Percentiles rank a stretch among this genome's conserved stretches.
These are phyloP conservation scores for Mylabris phalerata DNA, from an alignment of 1,140 invertebrate species.

Conservation along the genomic window DNA sequence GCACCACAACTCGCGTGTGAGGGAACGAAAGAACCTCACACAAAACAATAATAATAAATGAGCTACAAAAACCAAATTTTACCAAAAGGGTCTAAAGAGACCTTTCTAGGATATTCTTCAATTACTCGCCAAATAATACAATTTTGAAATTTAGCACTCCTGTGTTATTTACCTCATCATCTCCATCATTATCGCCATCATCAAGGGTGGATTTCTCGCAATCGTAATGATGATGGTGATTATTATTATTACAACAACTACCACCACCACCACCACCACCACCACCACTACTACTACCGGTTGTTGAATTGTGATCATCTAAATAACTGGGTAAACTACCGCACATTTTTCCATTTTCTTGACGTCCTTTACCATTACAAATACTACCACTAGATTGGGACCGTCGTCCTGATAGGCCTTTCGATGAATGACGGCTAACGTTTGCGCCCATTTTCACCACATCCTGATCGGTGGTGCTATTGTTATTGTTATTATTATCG, in stretches of 20 bases:
- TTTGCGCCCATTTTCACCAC: slow-evolving; percentile 59
- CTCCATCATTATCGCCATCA: slow-evolving; percentile 43
- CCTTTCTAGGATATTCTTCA: no score
- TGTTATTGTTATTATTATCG: neutral
- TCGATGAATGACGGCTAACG: slow-evolving; percentile 62
- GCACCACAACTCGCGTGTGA: no score
- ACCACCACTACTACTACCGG: slow-evolving; percentile 41
- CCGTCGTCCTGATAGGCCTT: slow-evolving; percentile 58
- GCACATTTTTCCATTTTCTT: slow-evolving; percentile 43
- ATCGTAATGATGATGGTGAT: slow-evolving; percentile 49
- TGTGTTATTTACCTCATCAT: neutral
- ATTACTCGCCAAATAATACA: no score
- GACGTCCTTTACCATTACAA: slow-evolving; percentile 43
- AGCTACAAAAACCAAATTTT: no score
- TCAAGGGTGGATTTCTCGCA: slow-evolving; percentile 50
- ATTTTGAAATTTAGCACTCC: neutral
- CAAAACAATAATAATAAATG: no score
- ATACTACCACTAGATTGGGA: slow-evolving; percentile 61
- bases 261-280: no score
- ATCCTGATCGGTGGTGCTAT: slow-evolving; percentile 1
- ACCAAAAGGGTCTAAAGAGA: no score
- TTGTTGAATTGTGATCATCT: slow-evolving; percentile 50
- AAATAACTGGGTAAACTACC: slow-evolving; percentile 66
- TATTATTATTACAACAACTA: slow-evolving; percentile 39
- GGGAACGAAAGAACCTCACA: no score